phyloP scores from a whole-genome alignment of 2,797 vertebrate genomes.

The Helostoma temminkii region DNA sequence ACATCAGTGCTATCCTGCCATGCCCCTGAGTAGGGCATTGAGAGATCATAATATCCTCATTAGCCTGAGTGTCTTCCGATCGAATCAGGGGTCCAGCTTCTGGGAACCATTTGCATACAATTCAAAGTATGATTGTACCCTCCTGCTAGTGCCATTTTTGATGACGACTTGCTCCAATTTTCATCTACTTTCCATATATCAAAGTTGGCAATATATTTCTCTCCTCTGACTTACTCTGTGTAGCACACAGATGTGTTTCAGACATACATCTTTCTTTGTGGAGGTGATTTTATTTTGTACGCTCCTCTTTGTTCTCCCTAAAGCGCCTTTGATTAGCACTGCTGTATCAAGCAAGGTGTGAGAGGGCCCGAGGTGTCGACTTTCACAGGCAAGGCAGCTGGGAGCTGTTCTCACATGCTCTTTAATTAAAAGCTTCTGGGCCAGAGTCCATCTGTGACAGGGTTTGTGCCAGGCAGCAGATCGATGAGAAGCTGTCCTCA shows the following conservation, averaged over 20 bases:
- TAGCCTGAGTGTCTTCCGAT: conserved; percentile 79
- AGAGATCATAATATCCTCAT: conserved; percentile 83
- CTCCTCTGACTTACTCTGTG: conserved; percentile 41
- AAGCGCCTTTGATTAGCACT: conserved; percentile 81
- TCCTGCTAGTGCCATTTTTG: conserved; percentile 77
- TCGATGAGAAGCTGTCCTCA: conserved; percentile 82
- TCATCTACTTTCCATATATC: conserved; percentile 79
- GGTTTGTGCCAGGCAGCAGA: conserved; percentile 78
- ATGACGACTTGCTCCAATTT: conserved; percentile 82
- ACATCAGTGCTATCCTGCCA: conserved; percentile 75
- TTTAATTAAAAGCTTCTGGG: conserved; percentile 88
- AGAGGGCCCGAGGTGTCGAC: conserved; percentile 81
- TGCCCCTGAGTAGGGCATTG: conserved; percentile 74
- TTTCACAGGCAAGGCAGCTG: conserved; percentile 85
- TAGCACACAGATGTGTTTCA: conserved; percentile 48
- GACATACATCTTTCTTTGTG: conserved; percentile 59
- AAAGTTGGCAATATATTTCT: conserved; percentile 55
- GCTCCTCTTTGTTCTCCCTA: conserved; percentile 74
- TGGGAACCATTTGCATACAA: conserved; percentile 84
- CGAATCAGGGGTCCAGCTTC: conserved; percentile 79
- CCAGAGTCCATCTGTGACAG: conserved; percentile 84
- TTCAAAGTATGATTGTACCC: conserved; percentile 83
- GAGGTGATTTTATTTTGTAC: conserved; percentile 74
- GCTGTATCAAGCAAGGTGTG: conserved; percentile 73
- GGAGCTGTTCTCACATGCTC: conserved; percentile 86